Percentiles rank a stretch among this genome's conserved stretches.
These are phyloP conservation scores for Neoaliturus tenellus DNA, from an alignment of 2,888 invertebrate species.

Conservation along the genomic window DNA sequence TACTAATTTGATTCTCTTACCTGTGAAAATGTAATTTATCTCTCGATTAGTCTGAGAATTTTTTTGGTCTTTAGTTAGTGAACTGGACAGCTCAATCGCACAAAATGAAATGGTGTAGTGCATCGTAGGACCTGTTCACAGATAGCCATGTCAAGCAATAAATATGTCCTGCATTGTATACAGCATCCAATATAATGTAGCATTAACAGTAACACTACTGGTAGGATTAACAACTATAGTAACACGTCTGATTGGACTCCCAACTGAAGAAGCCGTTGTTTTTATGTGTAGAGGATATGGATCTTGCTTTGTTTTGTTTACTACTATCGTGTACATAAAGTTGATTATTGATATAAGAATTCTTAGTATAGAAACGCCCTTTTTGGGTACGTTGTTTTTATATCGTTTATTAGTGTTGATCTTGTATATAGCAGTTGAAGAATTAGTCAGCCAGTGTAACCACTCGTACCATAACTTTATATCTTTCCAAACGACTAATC, in stretches of 20 bases:
- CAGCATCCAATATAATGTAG: conserved; percentile 31
- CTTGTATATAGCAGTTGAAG: conserved; percentile 54
- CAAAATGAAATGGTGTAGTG: conserved; percentile 7
- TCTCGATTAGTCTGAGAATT: too few relatives aligned
- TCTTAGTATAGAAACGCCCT: conserved; percentile 54
- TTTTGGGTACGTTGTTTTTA: conserved; percentile 60
- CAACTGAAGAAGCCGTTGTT: conserved; percentile 46
- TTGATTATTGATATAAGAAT: conserved; percentile 59
- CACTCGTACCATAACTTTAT: conserved; percentile 52
- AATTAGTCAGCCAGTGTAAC: conserved; percentile 13
- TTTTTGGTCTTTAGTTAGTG: too few relatives aligned
- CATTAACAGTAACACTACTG: conserved; percentile 7
- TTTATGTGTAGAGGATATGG: conserved; percentile 54
- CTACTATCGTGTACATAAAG: conserved; percentile 56
- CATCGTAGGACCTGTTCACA: conserved; percentile 24
- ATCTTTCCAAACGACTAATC: conserved; percentile 31
- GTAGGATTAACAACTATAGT: conserved; percentile 28
- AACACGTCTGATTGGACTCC: conserved; percentile 18
- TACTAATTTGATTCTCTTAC: too few relatives aligned
- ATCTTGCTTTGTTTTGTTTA: conserved; percentile 55
- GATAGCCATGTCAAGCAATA: conserved; percentile 42
- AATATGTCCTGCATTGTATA: conserved; percentile 41
- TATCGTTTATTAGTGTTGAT: conserved; percentile 57
- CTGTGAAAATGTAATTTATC: too few relatives aligned
- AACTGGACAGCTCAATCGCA: not conserved